Percentiles rank a stretch among this genome's conserved stretches.
phyloP scores from a whole-genome alignment of 2,797 vertebrate genomes.

The Hydrolagus colliei region DNA sequence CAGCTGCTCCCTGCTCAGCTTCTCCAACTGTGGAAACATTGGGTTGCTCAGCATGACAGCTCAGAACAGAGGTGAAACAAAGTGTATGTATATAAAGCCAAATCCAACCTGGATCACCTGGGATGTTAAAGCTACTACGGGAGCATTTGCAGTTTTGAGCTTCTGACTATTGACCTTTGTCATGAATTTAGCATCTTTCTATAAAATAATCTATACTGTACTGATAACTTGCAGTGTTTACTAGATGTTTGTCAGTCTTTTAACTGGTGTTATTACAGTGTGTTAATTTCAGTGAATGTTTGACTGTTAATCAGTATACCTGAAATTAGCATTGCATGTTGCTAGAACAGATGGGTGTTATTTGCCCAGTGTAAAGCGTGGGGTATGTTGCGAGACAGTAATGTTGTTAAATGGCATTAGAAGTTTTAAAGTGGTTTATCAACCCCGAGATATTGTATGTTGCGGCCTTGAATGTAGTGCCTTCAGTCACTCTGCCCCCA shows the following conservation, averaged over 20 bases:
- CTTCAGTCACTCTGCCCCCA: no score
- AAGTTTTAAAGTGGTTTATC: no score
- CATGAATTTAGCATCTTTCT: background rate
- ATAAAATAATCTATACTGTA: background rate
- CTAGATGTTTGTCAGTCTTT: background rate
- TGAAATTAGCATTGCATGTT: background rate
- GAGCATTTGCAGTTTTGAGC: background rate
- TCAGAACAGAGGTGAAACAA: no score
- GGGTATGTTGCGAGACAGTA: no score
- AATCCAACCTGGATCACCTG: no score
- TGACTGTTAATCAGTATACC: background rate
- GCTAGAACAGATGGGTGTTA: no score
- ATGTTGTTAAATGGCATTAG: no score
- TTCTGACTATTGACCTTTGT: background rate
- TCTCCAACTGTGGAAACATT: background rate
- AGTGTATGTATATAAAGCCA: no score
- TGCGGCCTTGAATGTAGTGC: no score
- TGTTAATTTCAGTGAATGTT: background rate
- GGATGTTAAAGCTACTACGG: background rate
- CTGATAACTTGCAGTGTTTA: background rate
- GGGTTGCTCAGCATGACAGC: no score
- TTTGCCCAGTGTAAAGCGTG: no score
- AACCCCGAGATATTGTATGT: no score
- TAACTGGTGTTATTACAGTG: background rate
- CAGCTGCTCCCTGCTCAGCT: background rate